Base-by-base conservation (phyloP, 2,113 vertebrate genomes). In the Arenaria interpres region DNA sequence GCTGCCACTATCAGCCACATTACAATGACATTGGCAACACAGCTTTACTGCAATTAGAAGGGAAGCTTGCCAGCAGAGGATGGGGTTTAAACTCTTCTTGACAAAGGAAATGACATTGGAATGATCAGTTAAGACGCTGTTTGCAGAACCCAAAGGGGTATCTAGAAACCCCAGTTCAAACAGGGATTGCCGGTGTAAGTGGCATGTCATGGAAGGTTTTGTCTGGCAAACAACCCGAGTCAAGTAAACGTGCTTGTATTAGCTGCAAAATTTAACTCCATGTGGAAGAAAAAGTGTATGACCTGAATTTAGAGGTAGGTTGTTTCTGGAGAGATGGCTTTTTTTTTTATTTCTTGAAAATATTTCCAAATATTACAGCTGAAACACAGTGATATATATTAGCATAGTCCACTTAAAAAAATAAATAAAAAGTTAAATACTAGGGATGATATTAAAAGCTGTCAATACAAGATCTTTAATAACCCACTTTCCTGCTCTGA, bases 381-480 rank as follows among this genome's bases (percentile, higher is more conserved):
- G 71, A 73, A 63, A 82, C 4, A 1, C 3, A 48, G 46, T 0
- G 1, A 67, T 57, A 56, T 15, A 1, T 22, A 75, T 51, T 28
- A 56, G 21, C 57, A 28, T 85, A 54, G 25, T 83, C 66, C 79
- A 9, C 27, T 68, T 24, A 18, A 32, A 54, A 63, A 77, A 87
- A 48, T 3, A 68, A 43, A 37, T 18, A 22, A 41, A 50, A 32
- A 17, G 10, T 12, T 6, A 64, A 35, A 48, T 28, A 8, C 14
- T 39, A 37, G 73, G 22, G 30, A 53, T 54, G 14, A 39, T 56
- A 46, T 35, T 45, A 85, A 83, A 85, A 90, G 57, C 81, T 90
- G 71, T 59, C 82, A 94, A 46, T 37, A 77, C 15, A 73, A 89
- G 73, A 66, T 85, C 86, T 63, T 89, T 77, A 57, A 37, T 74